Base-by-base conservation (phyloP, 2,797 vertebrate species). In the Rousettus madagascariensis region DNA sequence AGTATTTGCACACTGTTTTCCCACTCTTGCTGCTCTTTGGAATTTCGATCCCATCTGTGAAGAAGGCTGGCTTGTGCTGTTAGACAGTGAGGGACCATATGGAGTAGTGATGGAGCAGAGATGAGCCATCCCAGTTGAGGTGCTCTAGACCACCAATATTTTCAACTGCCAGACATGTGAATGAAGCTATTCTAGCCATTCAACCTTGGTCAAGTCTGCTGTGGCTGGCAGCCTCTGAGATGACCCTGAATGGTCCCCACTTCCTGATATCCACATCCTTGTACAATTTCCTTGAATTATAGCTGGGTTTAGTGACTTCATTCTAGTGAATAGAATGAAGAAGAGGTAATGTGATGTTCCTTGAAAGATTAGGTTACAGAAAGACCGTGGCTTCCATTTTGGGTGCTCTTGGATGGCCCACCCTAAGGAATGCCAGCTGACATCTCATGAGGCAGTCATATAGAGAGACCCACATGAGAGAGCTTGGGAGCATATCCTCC, bases 291-390 rank as follows among this genome's bases (percentile, higher is more conserved):
- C n/a, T 87, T 61, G 13, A 79, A n/a, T 79, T 80, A 91, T 38
- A 66, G 41, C 57, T 91, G 43, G 65, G 66, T 55, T 82, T 94
- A 75, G 43, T 79, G 57, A 49, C 68, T 90, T 95, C 53, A 22
- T 90, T 92, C 88, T 57, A 74, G 16, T 79, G 59, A 85, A 66
- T 57, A 74, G 72, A 95, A 75, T 91, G 16, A 95, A 8, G 16
- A 95, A 8, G 65, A 79, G 43, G 49, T 41, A 63, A 88, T 82
- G 38, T 51, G 33, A 53, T 75, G 19, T 88, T 84, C 74, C 72
- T 61, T 72, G 26, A 28, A 91, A 85, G 41, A 78, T 84, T 33
- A 84, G 49, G 53, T 86, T 86, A 92, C 46, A 69, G 72, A 90
- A 86, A 71, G 71, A 95, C 46, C 19, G 8, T 51, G 75, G 63